Evolutionary conservation across 2,113 vertebrate genomes (phyloP).

Genomic region (Oreochromis niloticus): DNA sequence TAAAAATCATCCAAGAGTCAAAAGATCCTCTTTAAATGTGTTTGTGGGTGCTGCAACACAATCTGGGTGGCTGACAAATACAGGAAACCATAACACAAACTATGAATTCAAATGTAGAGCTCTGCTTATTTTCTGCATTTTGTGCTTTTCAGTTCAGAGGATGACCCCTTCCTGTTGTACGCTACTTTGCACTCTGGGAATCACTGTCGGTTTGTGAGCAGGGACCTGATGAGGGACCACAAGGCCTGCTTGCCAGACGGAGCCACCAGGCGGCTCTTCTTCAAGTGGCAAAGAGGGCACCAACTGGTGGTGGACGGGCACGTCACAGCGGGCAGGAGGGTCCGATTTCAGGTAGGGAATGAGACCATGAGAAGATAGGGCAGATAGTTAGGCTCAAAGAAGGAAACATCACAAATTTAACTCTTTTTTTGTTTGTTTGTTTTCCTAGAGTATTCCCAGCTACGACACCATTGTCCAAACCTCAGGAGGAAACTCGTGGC

Average conservation of each 20-base stretch:
- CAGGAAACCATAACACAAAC: background rate
- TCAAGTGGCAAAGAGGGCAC: conserved; percentile 96
- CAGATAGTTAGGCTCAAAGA: background rate
- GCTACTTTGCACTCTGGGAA: conserved; percentile 87
- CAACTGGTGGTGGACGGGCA: conserved; percentile 72
- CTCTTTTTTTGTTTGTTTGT: background rate
- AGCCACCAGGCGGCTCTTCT: conserved; percentile 79
- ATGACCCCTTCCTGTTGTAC: conserved; percentile 92
- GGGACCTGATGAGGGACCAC: conserved; percentile 94
- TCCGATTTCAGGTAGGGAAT: conserved; percentile 81
- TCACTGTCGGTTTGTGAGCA: conserved; percentile 87
- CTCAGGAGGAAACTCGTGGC: conserved; percentile 80
- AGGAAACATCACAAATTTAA: background rate
- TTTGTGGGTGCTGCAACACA: background rate
- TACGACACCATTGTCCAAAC: conserved; percentile 90
- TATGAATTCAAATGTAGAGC: background rate
- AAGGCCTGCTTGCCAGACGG: conserved; percentile 83
- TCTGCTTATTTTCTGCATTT: background rate
- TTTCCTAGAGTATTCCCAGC: conserved; percentile 66
- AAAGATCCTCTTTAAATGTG: background rate
- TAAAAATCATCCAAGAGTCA: background rate
- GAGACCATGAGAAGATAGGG: background rate
- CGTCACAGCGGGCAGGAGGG: conserved; percentile 21
- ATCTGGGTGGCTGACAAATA: background rate
- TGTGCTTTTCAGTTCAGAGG: conserved; percentile 79